Evolutionary conservation across 2,113 vertebrate species (phyloP).

Genomic region (Verasper variegatus): DNA sequence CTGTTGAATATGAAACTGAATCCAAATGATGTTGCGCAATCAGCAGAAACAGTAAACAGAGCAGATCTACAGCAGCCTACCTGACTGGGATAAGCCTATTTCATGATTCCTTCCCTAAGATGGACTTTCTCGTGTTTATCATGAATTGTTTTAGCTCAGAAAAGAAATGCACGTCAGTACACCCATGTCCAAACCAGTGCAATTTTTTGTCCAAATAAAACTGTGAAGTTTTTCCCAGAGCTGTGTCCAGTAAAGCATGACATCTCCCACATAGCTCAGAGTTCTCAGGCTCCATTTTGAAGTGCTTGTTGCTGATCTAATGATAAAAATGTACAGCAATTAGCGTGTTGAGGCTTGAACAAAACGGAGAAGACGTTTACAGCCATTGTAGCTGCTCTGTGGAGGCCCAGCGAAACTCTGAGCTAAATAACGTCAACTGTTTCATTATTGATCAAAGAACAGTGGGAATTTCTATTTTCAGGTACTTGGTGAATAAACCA

Average conservation of each 20-base stretch:
- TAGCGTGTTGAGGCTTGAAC: background rate
- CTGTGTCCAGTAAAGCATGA: slow-evolving; percentile 42
- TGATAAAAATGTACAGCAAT: slow-evolving; percentile 47
- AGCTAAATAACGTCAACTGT: background rate
- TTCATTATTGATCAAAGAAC: too few relatives aligned
- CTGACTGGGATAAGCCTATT: background rate
- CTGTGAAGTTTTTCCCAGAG: slow-evolving; percentile 33
- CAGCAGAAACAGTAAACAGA: slow-evolving; percentile 25
- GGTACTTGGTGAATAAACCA: too few relatives aligned
- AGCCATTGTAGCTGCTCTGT: background rate
- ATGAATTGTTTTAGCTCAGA: slow-evolving; percentile 12
- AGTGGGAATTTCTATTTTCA: too few relatives aligned
- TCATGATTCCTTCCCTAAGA: slow-evolving; percentile 17
- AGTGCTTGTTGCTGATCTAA: slow-evolving; percentile 18
- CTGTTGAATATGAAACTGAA: slow-evolving; percentile 46
- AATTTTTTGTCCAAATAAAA: slow-evolving; percentile 2
- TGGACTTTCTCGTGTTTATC: slow-evolving; percentile 6
- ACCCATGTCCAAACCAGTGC: slow-evolving; percentile 11
- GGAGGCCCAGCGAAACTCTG: background rate
- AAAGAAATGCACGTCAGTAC: background rate
- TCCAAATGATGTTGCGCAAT: slow-evolving; percentile 36
- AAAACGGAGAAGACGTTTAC: background rate
- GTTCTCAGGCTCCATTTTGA: slow-evolving; percentile 35
- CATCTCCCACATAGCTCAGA: slow-evolving; percentile 39
- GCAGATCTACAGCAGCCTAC: slow-evolving; percentile 10